phyloP scores from a whole-genome alignment of 2,113 vertebrate species.

The Burhinus bistriatus region DNA sequence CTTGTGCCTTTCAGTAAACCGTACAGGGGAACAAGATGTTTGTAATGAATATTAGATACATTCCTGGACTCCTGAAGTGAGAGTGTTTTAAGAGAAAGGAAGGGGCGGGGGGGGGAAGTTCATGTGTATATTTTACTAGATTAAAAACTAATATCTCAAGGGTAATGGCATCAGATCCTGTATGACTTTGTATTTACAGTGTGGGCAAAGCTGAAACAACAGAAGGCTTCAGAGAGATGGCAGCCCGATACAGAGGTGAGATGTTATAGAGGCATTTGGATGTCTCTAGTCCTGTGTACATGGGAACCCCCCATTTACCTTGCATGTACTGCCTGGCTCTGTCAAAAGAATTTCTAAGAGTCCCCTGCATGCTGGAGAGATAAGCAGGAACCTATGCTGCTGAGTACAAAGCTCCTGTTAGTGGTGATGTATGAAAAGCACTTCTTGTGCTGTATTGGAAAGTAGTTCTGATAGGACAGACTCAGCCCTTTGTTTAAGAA shows the following conservation, averaged over 20 bases:
- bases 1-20: not conserved
- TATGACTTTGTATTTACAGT: constrained; percentile 73
- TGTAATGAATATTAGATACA: not conserved
- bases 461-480: not conserved
- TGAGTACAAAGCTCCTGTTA: not conserved
- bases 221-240: constrained; percentile 96
- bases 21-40: no score
- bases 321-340: not conserved
- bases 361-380: not conserved
- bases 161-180: not conserved
- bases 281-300: not conserved
- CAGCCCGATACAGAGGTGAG: constrained; percentile 97
- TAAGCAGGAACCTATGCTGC: accelerated
- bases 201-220: constrained; percentile 97
- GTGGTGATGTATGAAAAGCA: not conserved
- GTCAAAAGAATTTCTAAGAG: no score
- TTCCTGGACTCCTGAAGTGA: not conserved
- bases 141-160: not conserved
- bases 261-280: not conserved
- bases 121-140: not conserved
- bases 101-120: no score
- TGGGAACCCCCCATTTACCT: not conserved
- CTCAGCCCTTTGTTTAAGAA: not conserved
- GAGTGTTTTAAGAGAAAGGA: not conserved
- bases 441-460: not conserved